Evolutionary conservation across 2,113 vertebrate species (phyloP).

Genomic region (Empidonax traillii): DNA sequence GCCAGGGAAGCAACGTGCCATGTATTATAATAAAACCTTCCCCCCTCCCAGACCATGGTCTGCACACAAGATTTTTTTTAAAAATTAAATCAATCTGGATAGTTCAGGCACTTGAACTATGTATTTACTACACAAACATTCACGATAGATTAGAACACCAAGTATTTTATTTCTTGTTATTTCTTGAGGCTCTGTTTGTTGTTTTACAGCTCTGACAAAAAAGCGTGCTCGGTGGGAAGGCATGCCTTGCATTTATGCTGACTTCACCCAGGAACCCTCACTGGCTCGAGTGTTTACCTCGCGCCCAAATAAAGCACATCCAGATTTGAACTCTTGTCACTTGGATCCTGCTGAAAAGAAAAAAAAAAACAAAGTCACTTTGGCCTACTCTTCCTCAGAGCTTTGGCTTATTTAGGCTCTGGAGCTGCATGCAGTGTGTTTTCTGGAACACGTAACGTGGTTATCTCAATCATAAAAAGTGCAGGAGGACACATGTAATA

Average conservation of each 20-base stretch:
- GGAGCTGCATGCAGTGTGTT: not conserved
- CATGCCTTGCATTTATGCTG: conserved; percentile 55
- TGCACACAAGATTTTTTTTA: not conserved
- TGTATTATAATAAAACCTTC: not conserved
- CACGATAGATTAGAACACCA: not conserved
- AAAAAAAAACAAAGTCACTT: not conserved
- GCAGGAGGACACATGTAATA: not conserved
- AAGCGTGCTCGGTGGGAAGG: conserved; percentile 24
- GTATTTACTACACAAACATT: conserved; percentile 61
- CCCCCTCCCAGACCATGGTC: not conserved
- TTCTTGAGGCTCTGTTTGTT: conserved; percentile 50
- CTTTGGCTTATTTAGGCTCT: not conserved
- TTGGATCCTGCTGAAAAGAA: not conserved
- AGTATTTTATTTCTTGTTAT: conserved; percentile 55
- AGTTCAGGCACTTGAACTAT: conserved; percentile 11
- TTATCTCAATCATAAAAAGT: not conserved
- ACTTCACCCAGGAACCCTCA: conserved; percentile 57
- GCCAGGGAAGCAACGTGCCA: not conserved
- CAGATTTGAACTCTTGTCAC: conserved; percentile 63
- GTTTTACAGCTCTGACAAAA: conserved; percentile 15
- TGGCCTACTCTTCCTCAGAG: not conserved
- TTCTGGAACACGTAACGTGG: not conserved
- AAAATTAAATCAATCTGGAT: conserved; percentile 33
- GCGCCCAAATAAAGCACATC: conserved; percentile 13
- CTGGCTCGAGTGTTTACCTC: conserved; percentile 52